phyloP scores from a whole-genome alignment of 2,888 invertebrate species.

The Seladonia tumulorum region DNA sequence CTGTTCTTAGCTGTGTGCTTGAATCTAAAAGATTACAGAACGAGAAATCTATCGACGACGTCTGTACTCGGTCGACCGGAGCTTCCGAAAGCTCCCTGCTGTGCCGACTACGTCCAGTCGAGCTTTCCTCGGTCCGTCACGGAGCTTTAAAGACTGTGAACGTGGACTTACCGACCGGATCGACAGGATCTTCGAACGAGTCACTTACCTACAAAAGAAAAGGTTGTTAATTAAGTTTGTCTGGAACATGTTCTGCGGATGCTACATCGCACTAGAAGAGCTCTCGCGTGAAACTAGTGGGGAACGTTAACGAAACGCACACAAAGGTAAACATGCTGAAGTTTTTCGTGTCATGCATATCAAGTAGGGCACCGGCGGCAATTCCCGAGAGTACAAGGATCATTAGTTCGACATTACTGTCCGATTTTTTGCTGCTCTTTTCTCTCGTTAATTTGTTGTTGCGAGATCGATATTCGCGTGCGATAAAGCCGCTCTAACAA shows the following conservation, averaged over 20 bases:
- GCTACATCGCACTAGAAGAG: constrained; percentile 49
- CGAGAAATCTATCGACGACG: constrained; percentile 29
- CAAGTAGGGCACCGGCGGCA: background rate
- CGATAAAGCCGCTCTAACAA: constrained; percentile 1
- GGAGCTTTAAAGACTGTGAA: constrained; percentile 50
- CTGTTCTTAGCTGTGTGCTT: background rate
- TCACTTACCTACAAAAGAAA: constrained; percentile 72
- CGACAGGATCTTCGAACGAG: constrained; percentile 28
- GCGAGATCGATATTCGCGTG: background rate
- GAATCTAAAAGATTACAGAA: constrained; percentile 1
- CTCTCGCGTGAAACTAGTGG: constrained; percentile 11
- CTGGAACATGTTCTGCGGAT: background rate
- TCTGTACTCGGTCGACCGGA: constrained; percentile 22
- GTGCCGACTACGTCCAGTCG: constrained; percentile 44
- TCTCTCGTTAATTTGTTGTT: background rate
- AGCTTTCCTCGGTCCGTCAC: constrained; percentile 28
- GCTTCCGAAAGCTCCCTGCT: constrained; percentile 18
- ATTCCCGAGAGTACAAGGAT: background rate
- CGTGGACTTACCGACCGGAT: constrained; percentile 68
- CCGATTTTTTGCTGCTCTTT: background rate
- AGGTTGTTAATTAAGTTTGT: constrained; percentile 35
- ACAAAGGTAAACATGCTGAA: constrained; percentile 47
- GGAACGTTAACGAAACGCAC: constrained; percentile 35
- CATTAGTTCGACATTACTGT: background rate
- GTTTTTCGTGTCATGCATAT: constrained; percentile 45